A percentile compares a stretch with the other conserved stretches of the same genome.
phyloP scores from a whole-genome alignment of 2,888 invertebrate genomes.

The Thyatira batis region DNA sequence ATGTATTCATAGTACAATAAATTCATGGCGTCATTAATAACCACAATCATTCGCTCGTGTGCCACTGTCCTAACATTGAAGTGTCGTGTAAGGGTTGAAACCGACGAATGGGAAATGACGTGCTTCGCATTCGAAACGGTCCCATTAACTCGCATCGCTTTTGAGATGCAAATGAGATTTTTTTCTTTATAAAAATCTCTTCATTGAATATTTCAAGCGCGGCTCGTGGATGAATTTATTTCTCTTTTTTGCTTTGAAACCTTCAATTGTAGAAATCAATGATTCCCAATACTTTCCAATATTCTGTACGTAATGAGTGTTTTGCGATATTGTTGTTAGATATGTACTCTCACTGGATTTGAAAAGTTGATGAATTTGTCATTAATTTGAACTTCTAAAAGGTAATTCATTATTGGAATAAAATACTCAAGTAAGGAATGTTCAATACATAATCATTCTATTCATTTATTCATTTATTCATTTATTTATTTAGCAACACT shows the following conservation, averaged over 20 bases:
- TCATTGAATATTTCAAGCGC: slow-evolving; percentile 76
- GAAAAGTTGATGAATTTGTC: no score
- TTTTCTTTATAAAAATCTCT: slow-evolving; percentile 73
- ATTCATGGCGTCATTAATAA: slow-evolving; percentile 1
- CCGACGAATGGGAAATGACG: slow-evolving; percentile 66
- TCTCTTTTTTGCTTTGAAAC: slow-evolving; percentile 49
- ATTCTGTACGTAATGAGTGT: neutral
- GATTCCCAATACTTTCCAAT: neutral
- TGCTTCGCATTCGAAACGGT: slow-evolving; percentile 69
- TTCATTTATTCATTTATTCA: no score
- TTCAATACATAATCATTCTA: no score
- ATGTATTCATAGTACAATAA: neutral
- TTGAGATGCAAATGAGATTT: slow-evolving; percentile 78
- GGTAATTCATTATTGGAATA: no score
- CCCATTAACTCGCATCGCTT: slow-evolving; percentile 75
- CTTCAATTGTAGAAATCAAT: slow-evolving; percentile 36
- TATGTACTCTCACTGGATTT: no score
- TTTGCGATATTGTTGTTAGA: no score
- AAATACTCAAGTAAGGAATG: no score
- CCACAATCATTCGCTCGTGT: slow-evolving; percentile 7
- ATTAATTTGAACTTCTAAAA: no score
- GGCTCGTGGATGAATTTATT: slow-evolving; percentile 69
- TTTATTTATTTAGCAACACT: no score
- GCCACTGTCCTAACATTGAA: slow-evolving; percentile 39
- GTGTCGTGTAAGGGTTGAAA: slow-evolving; percentile 67